These are phyloP conservation scores for Yponomeuta cagnagella DNA, from an alignment of 2,888 invertebrate genomes.

Conservation along the genomic window DNA sequence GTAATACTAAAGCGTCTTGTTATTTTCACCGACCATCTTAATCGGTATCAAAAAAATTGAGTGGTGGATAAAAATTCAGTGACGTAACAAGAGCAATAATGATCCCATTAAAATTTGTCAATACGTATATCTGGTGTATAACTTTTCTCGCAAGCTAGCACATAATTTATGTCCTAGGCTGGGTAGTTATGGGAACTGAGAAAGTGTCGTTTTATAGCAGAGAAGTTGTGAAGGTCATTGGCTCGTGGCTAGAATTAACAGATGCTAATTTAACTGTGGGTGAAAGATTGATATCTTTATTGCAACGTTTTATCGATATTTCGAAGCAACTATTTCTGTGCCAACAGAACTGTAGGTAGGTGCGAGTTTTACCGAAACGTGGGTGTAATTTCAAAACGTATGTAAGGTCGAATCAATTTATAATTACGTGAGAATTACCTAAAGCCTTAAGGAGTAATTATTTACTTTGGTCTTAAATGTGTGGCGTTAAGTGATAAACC, in stretches of 20 bases:
- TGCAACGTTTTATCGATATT: neutral
- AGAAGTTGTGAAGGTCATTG: too few relatives aligned
- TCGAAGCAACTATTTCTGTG: neutral
- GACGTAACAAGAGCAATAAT: too few relatives aligned
- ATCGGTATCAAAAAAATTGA: too few relatives aligned
- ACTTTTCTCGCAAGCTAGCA: too few relatives aligned
- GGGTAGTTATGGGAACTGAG: too few relatives aligned
- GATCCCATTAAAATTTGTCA: too few relatives aligned
- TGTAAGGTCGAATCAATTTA: slow-evolving; percentile 32
- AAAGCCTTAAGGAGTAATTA: slow-evolving; percentile 15
- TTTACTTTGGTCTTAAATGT: slow-evolving; percentile 15
- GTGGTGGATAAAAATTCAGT: too few relatives aligned
- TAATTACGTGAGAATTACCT: slow-evolving; percentile 35
- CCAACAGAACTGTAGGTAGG: neutral
- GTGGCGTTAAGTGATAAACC: slow-evolving; percentile 15
- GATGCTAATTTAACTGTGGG: slow-evolving; percentile 20
- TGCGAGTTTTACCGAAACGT: slow-evolving; percentile 20
- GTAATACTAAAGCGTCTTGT: too few relatives aligned
- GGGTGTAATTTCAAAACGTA: slow-evolving; percentile 34
- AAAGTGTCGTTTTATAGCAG: too few relatives aligned
- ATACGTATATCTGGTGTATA: too few relatives aligned
- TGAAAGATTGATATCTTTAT: slow-evolving; percentile 17
- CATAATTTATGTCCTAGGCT: too few relatives aligned
- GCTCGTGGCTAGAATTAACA: neutral
- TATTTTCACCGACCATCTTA: too few relatives aligned